A percentile compares a stretch with the other conserved stretches of the same genome.
Evolutionary conservation across 2,113 vertebrate genomes (phyloP).

Genomic region (Tychaedon coryphoeus): DNA sequence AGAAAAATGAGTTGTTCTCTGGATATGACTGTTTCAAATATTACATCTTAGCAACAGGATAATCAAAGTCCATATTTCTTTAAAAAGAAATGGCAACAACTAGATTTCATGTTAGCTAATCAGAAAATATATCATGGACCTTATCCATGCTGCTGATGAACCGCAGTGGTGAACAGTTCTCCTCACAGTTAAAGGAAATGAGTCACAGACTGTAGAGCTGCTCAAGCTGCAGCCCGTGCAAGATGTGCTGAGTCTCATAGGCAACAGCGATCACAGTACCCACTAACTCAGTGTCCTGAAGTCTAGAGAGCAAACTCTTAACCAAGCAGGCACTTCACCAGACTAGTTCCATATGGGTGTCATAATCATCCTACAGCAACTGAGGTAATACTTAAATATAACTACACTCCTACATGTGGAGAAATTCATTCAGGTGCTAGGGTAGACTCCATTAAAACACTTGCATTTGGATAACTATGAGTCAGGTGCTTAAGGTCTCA

Average conservation of each 20-base stretch:
- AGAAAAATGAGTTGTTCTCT: neutral
- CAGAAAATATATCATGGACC: neutral
- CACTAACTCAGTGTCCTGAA: neutral
- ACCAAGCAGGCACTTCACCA: neutral
- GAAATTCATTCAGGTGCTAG: neutral
- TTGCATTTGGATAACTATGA: neutral
- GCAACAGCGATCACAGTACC: neutral
- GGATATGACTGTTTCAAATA: neutral
- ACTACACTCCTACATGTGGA: neutral
- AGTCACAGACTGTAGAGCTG: neutral
- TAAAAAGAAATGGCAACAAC: neutral
- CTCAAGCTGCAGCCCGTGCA: neutral
- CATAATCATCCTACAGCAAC: neutral
- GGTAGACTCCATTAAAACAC: neutral
- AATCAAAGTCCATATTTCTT: neutral
- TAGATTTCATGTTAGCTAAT: neutral
- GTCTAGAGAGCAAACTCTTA: neutral
- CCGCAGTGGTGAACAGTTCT: neutral
- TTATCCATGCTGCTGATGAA: neutral
- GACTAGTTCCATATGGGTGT: too few relatives aligned
- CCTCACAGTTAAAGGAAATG: neutral
- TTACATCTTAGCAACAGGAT: neutral
- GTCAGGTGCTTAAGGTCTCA: neutral
- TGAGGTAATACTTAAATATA: neutral
- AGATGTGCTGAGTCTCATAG: accelerated